Conservation (phyloP, 2,113 vertebrate species). For the Agelaius phoeniceus region DNA sequence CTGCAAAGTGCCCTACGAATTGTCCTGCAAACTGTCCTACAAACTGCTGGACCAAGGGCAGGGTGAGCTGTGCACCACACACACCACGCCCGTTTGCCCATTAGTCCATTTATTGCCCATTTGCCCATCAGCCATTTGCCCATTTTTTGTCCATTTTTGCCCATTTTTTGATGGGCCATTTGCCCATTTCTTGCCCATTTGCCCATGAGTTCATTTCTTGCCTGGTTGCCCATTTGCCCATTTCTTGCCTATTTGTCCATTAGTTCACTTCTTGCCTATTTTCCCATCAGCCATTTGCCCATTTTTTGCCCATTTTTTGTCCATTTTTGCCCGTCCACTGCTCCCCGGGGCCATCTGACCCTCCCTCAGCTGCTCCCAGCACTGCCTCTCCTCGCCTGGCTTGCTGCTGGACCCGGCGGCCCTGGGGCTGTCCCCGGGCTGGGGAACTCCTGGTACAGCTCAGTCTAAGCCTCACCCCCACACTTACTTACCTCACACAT, state of each 20-base stretch:
- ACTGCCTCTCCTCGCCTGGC: fast-evolving
- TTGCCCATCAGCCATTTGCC: no score
- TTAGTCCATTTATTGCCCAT: neutral
- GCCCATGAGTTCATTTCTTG: no score
- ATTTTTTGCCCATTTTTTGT: neutral
- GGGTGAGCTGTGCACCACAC: fast-evolving
- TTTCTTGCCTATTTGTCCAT: no score
- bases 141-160: neutral
- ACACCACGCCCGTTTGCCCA: fast-evolving
- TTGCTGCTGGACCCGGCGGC: neutral
- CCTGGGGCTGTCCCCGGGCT: fast-evolving
- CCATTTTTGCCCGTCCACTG: fast-evolving
- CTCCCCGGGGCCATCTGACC: fast-evolving
- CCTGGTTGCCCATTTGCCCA: no score
- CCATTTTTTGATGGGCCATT: fast-evolving
- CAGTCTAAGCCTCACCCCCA: fast-evolving
- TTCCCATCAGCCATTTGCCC: no score
- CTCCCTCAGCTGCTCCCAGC: fast-evolving
- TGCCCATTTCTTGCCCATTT: neutral
- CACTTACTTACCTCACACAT: neutral
- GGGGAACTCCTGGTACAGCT: neutral
- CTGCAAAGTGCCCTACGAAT: neutral
- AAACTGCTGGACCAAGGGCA: fast-evolving
- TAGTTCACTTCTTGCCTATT: neutral
- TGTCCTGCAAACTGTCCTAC: neutral